Evolutionary conservation across 1,140 invertebrate genomes (phyloP), one percentile per base, ranked within the genome.

Genomic region (Theocolax elegans): DNA sequence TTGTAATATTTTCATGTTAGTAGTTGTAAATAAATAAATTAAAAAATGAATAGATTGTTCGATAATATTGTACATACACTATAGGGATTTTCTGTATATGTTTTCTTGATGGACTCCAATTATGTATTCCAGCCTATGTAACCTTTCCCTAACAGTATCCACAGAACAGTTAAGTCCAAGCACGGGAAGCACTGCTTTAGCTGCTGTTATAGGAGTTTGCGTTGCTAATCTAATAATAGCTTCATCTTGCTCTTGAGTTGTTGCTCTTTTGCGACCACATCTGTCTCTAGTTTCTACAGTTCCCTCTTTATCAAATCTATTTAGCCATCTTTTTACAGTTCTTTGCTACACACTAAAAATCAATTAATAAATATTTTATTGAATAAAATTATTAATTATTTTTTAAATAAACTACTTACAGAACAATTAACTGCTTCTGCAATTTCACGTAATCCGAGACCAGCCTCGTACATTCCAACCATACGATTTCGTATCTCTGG

Each of bases 391-490:
- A 0, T 25, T 9, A 9, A 54, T 25, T 10, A 23, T 1, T 1
- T 6, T 15, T 38, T 10, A 35, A 31, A 48, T 17, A 44, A 44
- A 38, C 27, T 42, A 46, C 17, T 76, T 77, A 84, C 84, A 44
- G 83, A 86, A 62, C 83, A 86, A 76, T 85, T 86, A 6, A 85
- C 74, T 0, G 85, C 85, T 1, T 77, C 79, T 12, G 85, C 82
- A 56, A 86, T 86, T 67, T 85, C 83, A 19, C 82, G 69, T 3
- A 85, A 67, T 1, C 82, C 83, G 12, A 86, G 72, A 54, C 85
- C 83, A 35, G 85, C 85, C 72, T 85, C 84, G 49, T 83, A 86
- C 85, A 86, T 86, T 49, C 85, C 85, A 2, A 85, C 83, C 84
- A 85, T 86, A 25, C 84, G 80, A 72, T 85, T 85, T 56, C 85